phyloP scores from a whole-genome alignment of 2,113 vertebrate species.

The Rhea pennata region DNA sequence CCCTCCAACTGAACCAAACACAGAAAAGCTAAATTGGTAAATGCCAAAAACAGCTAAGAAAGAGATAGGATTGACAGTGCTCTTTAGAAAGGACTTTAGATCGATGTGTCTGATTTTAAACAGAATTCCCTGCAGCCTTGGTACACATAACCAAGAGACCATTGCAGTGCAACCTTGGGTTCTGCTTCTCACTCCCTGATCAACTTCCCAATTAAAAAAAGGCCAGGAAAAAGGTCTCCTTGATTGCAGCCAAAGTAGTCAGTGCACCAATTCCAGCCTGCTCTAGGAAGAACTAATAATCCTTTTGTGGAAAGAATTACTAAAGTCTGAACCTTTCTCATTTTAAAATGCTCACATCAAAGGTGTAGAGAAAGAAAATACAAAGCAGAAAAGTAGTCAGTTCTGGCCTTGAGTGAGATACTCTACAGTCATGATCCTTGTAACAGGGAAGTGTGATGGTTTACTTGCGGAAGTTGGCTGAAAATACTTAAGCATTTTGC shows the following conservation, averaged over 20 bases:
- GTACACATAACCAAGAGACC: background rate
- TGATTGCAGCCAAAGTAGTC: background rate
- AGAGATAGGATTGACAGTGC: background rate
- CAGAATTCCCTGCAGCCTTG: background rate
- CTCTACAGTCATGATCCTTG: background rate
- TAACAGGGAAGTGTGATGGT: background rate
- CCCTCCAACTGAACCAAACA: background rate
- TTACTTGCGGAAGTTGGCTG: constrained; percentile 65
- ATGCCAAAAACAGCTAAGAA: background rate
- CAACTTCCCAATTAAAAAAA: background rate
- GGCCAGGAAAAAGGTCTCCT: background rate
- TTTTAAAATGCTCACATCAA: background rate
- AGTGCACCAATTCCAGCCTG: background rate
- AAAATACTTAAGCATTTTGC: constrained; percentile 71
- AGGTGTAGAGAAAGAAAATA: background rate
- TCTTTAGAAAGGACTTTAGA: background rate
- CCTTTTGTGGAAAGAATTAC: background rate
- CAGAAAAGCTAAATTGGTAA: background rate
- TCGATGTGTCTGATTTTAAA: background rate
- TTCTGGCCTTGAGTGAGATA: background rate
- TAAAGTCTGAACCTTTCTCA: background rate
- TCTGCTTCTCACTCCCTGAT: background rate
- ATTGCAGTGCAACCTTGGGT: background rate
- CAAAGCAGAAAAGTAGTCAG: background rate
- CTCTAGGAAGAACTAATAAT: background rate